Evolutionary conservation across 30 jellyfish, hydroid and myxozoan species (phyloP).

Genomic region (Pseudorhiza aurosa): DNA sequence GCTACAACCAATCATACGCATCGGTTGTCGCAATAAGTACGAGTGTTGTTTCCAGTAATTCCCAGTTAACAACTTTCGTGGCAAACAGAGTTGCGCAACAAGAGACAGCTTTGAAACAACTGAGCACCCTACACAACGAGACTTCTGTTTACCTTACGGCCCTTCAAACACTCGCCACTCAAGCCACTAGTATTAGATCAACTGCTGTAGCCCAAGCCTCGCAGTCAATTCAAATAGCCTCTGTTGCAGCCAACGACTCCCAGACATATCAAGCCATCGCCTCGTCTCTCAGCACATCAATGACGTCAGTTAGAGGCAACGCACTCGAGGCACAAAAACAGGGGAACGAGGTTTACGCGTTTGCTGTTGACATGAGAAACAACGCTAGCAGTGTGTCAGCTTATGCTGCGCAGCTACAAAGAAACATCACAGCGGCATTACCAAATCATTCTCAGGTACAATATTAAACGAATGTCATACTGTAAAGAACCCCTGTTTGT

Average conservation of each 20-base stretch:
- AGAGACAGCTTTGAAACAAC: constrained; percentile 75
- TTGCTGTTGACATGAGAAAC: constrained; percentile 67
- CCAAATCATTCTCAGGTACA: constrained; percentile 82
- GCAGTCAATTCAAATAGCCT: constrained; percentile 77
- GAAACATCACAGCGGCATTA: constrained; percentile 41
- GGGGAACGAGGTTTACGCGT: constrained; percentile 44
- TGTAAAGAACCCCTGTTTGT: too few species aligned
- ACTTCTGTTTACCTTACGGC: constrained; percentile 58
- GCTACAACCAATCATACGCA: constrained; percentile 77
- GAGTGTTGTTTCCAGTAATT: constrained; percentile 49
- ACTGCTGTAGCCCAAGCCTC: constrained; percentile 64
- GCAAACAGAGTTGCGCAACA: constrained; percentile 81
- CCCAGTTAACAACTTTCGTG: constrained; percentile 54
- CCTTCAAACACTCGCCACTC: constrained; percentile 42
- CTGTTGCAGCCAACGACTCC: constrained; percentile 82
- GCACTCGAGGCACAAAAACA: constrained; percentile 53
- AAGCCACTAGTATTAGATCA: constrained; percentile 46
- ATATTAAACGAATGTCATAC: too few species aligned
- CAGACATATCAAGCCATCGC: constrained; percentile 28
- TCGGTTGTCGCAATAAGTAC: constrained; percentile 63
- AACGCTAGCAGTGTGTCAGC: constrained; percentile 69
- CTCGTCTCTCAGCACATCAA: constrained; percentile 52
- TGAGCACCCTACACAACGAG: constrained; percentile 62
- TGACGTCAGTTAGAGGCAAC: constrained; percentile 53
- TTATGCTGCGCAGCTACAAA: constrained; percentile 67